Evolutionary conservation across 2,888 invertebrate genomes (phyloP), one percentile per base, ranked within the genome.

Genomic region (Tuberolachnus salignus): DNA sequence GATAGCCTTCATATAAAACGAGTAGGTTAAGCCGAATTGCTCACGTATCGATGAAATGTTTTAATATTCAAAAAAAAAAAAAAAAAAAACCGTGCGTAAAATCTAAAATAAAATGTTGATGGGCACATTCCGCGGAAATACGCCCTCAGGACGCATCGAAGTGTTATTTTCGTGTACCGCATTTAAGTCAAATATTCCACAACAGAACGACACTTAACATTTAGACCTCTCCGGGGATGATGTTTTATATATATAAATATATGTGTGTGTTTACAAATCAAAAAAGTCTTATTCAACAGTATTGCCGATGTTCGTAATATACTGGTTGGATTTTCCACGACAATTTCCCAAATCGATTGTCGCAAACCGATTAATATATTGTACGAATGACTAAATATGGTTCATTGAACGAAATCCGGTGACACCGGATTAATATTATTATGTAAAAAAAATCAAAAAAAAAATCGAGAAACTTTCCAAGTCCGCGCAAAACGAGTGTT

Each of bases 331-430:
- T 67, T 66, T 67, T 67, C 26, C 23, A 6, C 4, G 26, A 67
- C 11, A 67, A 51, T 67, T 66, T 23, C 49, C 49, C 4, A 51
- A 51, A 49, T 67, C 67, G 19, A 67, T 51, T 67, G 67, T 51
- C 51, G n/a, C n/a, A n/a, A n/a, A n/a, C n/a, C n/a, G n/a, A n/a
- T n/a, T n/a, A n/a, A n/a, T n/a, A n/a, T n/a, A n/a, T n/a, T n/a
- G n/a, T n/a, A n/a, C n/a, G n/a, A n/a, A n/a, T n/a, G n/a, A n/a
- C n/a, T n/a, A n/a, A n/a, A n/a, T n/a, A n/a, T n/a, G n/a, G n/a
- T n/a, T n/a, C n/a, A n/a, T n/a, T n/a, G n/a, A n/a, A n/a, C n/a
- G n/a, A n/a, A n/a, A n/a, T n/a, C n/a, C n/a, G n/a, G n/a, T n/a
- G n/a, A n/a, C n/a, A n/a, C n/a, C n/a, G n/a, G n/a, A n/a, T n/a